These are phyloP conservation scores for Callosobruchus maculatus DNA, from an alignment of 2,888 invertebrate genomes.

Conservation along the genomic window DNA sequence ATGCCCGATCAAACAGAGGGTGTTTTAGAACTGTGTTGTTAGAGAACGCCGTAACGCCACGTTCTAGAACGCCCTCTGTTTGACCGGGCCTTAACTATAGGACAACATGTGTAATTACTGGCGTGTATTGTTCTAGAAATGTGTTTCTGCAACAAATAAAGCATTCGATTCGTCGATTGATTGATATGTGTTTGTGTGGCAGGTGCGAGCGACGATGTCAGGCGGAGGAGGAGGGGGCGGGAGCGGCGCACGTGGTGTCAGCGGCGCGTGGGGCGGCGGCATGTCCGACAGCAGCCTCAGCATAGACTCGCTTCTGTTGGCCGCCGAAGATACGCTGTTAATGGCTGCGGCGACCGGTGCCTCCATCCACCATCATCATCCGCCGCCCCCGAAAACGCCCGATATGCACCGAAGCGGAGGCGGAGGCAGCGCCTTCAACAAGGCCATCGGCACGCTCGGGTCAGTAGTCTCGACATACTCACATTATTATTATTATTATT, in stretches of 20 bases:
- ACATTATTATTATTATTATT: too few species aligned
- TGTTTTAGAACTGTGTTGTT: too few species aligned
- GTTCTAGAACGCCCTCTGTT: too few species aligned
- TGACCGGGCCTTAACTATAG: too few species aligned
- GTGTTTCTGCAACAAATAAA: too few species aligned
- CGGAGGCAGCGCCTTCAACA: conserved; percentile 62
- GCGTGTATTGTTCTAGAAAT: too few species aligned
- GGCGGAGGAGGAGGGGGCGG: not conserved
- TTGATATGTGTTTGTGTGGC: not conserved
- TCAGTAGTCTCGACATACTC: too few species aligned
- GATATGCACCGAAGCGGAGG: conserved; percentile 60
- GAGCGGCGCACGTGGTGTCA: not conserved
- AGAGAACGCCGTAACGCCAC: too few species aligned
- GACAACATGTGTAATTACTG: too few species aligned
- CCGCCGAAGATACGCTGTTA: conserved; percentile 62
- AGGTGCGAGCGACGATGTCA: not conserved
- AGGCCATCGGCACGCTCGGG: conserved; percentile 76
- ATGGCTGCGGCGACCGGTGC: conserved; percentile 43
- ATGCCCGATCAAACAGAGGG: too few species aligned
- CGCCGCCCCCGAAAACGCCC: conserved; percentile 51
- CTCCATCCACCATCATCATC: too few species aligned
- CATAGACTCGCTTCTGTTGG: conserved; percentile 75
- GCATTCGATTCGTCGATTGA: not conserved
- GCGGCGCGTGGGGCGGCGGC: conserved; percentile 54
- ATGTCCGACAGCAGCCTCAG: conserved; percentile 82